These are phyloP conservation scores for Globia sparganii DNA, from an alignment of 2,888 invertebrate genomes.

Conservation along the genomic window DNA sequence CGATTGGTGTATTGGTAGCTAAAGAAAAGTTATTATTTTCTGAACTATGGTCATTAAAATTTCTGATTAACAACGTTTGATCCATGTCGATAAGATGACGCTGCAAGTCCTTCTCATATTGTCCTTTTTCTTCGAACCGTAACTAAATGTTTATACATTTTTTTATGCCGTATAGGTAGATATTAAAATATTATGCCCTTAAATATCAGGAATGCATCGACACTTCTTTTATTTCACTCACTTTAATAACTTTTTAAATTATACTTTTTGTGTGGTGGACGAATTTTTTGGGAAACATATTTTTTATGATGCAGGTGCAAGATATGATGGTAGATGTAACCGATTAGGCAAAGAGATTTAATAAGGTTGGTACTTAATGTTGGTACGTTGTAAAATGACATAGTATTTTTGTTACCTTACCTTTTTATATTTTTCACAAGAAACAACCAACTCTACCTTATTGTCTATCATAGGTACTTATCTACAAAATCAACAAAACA, in stretches of 20 bases:
- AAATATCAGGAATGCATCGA: conserved; percentile 79
- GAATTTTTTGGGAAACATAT: conserved; percentile 48
- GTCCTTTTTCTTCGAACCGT: conserved; percentile 86
- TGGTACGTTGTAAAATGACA: background rate
- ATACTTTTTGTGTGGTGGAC: conserved; percentile 52
- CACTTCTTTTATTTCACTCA: conserved; percentile 73
- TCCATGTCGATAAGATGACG: conserved; percentile 89
- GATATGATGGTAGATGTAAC: conserved; percentile 33
- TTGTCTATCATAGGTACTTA: too few species aligned
- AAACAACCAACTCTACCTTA: too few species aligned
- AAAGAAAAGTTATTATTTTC: conserved; percentile 89
- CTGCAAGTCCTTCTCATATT: conserved; percentile 82
- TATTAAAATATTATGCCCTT: conserved; percentile 84
- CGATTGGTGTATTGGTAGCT: conserved; percentile 77
- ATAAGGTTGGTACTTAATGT: background rate
- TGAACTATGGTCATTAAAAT: conserved; percentile 90
- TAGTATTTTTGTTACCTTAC: background rate
- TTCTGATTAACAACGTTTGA: conserved; percentile 90
- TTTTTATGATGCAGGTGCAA: conserved; percentile 54
- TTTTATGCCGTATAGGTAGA: conserved; percentile 78
- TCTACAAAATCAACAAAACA: background rate
- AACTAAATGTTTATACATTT: conserved; percentile 87
- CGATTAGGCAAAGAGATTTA: conserved; percentile 32
- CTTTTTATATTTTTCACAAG: background rate
- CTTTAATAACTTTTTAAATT: conserved; percentile 69